Evolutionary conservation across 2,888 invertebrate species (phyloP).

Genomic region (Athetis lepigone): DNA sequence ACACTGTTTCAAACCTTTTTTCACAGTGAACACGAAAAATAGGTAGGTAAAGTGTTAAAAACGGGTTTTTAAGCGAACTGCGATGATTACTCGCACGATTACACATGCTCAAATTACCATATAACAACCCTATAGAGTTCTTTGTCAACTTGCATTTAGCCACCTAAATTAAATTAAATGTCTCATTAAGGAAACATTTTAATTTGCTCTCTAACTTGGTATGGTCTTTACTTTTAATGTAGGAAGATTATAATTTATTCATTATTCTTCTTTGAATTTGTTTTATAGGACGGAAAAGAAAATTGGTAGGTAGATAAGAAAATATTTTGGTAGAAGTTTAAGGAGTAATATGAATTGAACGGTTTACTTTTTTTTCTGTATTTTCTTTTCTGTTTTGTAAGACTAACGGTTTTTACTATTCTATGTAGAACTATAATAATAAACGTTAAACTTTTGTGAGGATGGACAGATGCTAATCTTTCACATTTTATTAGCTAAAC

Average conservation of each 20-base stretch:
- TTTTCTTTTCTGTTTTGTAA: too few species aligned
- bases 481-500: too few species aligned
- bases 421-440: too few species aligned
- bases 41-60: slow-evolving; percentile 27
- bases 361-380: too few species aligned
- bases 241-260: neutral
- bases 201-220: slow-evolving; percentile 7
- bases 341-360: too few species aligned
- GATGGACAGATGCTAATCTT: too few species aligned
- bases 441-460: too few species aligned
- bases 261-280: too few species aligned
- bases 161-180: slow-evolving; percentile 20
- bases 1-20: neutral
- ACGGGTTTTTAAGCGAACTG: slow-evolving; percentile 27
- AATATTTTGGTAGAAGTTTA: too few species aligned
- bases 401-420: too few species aligned
- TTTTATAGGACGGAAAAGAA: too few species aligned
- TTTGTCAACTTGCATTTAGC: slow-evolving; percentile 26
- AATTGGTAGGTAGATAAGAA: too few species aligned
- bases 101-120: slow-evolving; percentile 44
- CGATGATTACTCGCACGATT: slow-evolving; percentile 40
- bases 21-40: slow-evolving; percentile 12
- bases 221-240: neutral
- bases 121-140: slow-evolving; percentile 41
- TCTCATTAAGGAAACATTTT: slow-evolving; percentile 17